Evolutionary conservation across 2,888 invertebrate species (phyloP).

Genomic region (Penaeus monodon): DNA sequence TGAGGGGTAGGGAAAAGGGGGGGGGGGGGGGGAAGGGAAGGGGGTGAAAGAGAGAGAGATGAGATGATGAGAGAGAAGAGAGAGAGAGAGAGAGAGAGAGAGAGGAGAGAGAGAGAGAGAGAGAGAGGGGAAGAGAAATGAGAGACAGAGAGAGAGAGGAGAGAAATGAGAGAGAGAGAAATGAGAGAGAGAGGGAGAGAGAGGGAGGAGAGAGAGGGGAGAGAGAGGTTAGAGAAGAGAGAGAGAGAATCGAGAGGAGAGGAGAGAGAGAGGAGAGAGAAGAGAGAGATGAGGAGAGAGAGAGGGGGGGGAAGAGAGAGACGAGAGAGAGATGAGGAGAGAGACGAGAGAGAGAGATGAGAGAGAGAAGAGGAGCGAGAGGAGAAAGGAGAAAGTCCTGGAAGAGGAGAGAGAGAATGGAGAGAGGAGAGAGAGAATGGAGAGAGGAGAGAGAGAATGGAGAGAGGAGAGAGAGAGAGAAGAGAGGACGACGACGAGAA

Average conservation of each 20-base stretch:
- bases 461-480: no score
- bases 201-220: conserved; percentile 2
- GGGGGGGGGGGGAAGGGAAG: no score
- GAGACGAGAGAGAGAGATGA: background rate
- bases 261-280: background rate
- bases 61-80: background rate
- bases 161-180: background rate
- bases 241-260: conserved; percentile 13
- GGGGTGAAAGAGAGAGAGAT: no score
- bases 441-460: no score
- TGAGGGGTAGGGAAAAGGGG: no score
- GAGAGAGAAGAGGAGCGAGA: background rate
- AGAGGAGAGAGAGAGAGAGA: conserved; percentile 20
- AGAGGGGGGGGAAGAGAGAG: conserved; percentile 19
- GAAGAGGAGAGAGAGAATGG: no score
- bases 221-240: conserved; percentile 16
- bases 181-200: background rate
- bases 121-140: conserved; percentile 18
- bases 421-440: no score
- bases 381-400: background rate
- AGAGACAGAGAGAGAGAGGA: background rate
- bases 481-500: no score
- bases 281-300: conserved; percentile 14
- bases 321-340: background rate
- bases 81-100: background rate